Percentiles rank a stretch among this genome's conserved stretches.
Evolutionary conservation across 2,797 vertebrate species (phyloP).

Genomic region (Coreius guichenoti): DNA sequence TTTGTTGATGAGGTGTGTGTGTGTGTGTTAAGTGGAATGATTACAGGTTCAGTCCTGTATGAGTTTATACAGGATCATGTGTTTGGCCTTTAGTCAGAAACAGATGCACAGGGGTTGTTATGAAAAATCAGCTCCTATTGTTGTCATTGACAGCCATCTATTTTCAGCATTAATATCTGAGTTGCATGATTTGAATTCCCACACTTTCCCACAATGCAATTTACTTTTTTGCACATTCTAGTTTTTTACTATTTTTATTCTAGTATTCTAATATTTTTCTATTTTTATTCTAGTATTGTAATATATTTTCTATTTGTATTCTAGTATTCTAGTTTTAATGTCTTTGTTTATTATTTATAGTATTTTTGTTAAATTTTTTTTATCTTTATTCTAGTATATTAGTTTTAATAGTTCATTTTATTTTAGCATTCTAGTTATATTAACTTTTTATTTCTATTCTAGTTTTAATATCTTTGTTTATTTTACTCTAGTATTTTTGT

Average conservation of each 20-base stretch:
- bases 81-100: conserved; percentile 61
- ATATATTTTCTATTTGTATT: neutral
- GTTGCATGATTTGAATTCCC: neutral
- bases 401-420: neutral
- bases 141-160: neutral
- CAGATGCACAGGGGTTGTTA: conserved; percentile 38
- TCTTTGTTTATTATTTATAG: neutral
- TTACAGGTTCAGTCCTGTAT: conserved; percentile 10
- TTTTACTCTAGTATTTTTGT: neutral
- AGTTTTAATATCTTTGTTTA: neutral
- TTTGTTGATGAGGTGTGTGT: conserved; percentile 64
- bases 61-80: conserved; percentile 54
- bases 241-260: neutral
- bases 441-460: neutral
- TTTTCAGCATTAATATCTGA: neutral
- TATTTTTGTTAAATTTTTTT: neutral
- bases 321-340: too few relatives aligned
- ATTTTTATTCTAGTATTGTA: neutral
- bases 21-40: conserved; percentile 26
- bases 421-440: neutral
- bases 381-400: too few relatives aligned
- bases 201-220: neutral
- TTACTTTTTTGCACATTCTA: neutral
- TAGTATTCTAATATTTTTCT: neutral
- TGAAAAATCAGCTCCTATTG: neutral